phyloP scores from a whole-genome alignment of 2,888 invertebrate species.

The Nebria brevicollis region DNA sequence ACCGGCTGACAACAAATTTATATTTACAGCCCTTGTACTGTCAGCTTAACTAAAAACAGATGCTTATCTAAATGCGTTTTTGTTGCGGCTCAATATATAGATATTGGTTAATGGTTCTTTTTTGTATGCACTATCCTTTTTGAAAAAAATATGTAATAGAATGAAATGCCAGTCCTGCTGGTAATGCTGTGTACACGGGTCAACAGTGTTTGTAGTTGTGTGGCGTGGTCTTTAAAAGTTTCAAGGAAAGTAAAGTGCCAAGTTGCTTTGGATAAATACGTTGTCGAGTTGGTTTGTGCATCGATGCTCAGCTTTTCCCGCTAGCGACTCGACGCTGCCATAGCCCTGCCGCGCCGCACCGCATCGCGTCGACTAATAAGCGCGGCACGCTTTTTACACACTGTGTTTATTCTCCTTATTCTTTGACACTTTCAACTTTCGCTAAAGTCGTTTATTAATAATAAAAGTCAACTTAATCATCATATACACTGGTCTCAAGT shows the following conservation, averaged over 20 bases:
- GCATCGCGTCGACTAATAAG: too few relatives aligned
- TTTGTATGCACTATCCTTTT: too few relatives aligned
- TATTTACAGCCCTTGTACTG: too few relatives aligned
- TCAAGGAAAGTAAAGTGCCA: slow-evolving; percentile 35
- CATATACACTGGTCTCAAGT: too few relatives aligned
- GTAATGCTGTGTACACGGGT: slow-evolving; percentile 34
- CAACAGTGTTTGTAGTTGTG: slow-evolving; percentile 9
- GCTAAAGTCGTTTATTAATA: background rate
- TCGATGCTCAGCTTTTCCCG: background rate
- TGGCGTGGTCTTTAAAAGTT: slow-evolving; percentile 23
- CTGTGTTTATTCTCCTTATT: background rate
- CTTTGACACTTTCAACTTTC: slow-evolving; percentile 11
- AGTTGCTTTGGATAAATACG: slow-evolving; percentile 41
- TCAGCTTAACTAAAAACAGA: too few relatives aligned
- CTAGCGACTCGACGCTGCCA: background rate
- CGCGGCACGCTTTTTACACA: background rate
- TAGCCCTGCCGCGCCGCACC: background rate
- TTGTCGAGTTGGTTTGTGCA: background rate
- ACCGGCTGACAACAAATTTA: too few relatives aligned
- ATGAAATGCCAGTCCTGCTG: too few relatives aligned
- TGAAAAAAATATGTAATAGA: too few relatives aligned
- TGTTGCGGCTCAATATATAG: too few relatives aligned
- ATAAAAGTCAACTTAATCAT: slow-evolving; percentile 1
- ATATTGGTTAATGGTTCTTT: too few relatives aligned
- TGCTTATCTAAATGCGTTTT: too few relatives aligned